Evolutionary conservation across 2,797 vertebrate genomes (phyloP).

Genomic region (Poecilia wingei): DNA sequence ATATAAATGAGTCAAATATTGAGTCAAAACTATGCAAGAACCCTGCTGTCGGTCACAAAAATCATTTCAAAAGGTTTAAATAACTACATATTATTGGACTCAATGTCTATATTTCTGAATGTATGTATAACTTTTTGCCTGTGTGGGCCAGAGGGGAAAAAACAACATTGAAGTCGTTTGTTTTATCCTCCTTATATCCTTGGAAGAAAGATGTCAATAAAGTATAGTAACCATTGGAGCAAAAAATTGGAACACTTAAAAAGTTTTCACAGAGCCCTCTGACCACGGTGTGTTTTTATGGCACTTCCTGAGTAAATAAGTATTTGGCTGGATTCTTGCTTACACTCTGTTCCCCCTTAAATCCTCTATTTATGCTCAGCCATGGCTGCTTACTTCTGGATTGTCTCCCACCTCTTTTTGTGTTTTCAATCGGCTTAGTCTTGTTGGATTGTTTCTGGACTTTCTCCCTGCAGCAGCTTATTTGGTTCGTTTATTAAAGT

Average conservation of each 20-base stretch:
- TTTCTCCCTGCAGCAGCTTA: background rate
- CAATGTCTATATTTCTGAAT: background rate
- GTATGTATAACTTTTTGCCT: background rate
- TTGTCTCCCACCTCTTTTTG: background rate
- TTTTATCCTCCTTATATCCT: background rate
- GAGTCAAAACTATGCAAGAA: background rate
- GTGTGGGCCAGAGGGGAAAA: background rate
- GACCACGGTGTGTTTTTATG: background rate
- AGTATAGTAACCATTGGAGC: background rate
- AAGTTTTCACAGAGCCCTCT: background rate
- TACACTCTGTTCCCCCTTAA: background rate
- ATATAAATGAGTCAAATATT: background rate
- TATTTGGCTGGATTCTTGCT: background rate
- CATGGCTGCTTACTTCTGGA: background rate
- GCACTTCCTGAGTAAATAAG: background rate
- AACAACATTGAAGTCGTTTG: background rate
- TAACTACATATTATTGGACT: background rate
- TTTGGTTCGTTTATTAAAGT: conserved; percentile 1
- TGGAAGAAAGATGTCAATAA: background rate
- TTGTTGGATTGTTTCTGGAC: conserved; percentile 1
- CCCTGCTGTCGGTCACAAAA: background rate
- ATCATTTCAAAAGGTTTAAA: background rate
- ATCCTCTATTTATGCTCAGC: conserved; percentile 7
- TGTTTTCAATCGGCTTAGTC: conserved; percentile 4
- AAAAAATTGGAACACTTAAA: background rate